Evolutionary conservation across 1,140 invertebrate species (phyloP).

Genomic region (Chionoecetes opilio): DNA sequence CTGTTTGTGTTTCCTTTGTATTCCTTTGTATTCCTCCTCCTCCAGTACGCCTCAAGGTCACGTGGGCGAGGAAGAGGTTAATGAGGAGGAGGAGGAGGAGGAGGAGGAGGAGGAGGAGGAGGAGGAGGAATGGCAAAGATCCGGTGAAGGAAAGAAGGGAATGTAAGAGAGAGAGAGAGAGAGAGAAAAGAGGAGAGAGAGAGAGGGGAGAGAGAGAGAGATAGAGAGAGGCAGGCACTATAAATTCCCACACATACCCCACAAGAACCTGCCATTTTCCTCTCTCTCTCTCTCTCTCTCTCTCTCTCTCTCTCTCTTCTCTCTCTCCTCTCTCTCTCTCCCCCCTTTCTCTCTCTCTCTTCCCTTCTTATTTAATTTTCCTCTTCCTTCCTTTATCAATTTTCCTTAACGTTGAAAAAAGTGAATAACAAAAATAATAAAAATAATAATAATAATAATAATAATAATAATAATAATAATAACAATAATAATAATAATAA

Average conservation of each 20-base stretch:
- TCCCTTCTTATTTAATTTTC: neutral
- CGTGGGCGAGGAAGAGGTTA: too few relatives aligned
- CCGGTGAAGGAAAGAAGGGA: neutral
- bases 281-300: too few relatives aligned
- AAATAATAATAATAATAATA: too few relatives aligned
- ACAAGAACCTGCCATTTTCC: too few relatives aligned
- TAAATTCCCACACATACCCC: too few relatives aligned
- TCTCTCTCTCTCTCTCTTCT: neutral
- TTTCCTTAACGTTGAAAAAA: neutral
- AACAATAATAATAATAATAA: too few relatives aligned
- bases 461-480: too few relatives aligned
- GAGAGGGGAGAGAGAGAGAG: too few relatives aligned
- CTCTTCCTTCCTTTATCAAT: neutral
- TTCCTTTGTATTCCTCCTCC: neutral
- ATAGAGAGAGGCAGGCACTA: too few relatives aligned
- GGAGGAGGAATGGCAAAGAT: neutral
- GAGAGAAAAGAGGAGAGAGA: neutral
- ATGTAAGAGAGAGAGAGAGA: neutral
- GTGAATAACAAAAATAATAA: neutral
- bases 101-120: neutral
- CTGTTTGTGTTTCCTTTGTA: neutral
- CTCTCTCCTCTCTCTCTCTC: neutral
- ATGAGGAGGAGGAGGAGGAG: too few relatives aligned
- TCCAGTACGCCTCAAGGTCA: too few relatives aligned
- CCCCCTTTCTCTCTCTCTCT: neutral